Evolutionary conservation across 2,888 invertebrate species (phyloP).

Genomic region (Netelia fuscicornis): DNA sequence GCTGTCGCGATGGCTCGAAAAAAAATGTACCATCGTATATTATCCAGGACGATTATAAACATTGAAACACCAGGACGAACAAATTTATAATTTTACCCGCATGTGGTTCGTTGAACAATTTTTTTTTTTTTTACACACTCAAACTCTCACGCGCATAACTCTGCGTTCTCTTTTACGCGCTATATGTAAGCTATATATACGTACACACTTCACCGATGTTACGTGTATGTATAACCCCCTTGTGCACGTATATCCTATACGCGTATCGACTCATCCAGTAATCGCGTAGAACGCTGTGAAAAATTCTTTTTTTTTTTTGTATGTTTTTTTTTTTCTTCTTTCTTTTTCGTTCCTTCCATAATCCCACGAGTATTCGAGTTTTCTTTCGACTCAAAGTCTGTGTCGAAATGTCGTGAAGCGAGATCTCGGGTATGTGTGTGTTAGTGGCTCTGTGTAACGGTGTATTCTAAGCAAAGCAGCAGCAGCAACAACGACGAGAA

Average conservation of each 20-base stretch:
- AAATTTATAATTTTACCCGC: conserved; percentile 42
- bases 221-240: conserved; percentile 1
- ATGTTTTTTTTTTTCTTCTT: neutral
- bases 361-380: neutral
- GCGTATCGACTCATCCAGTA: neutral
- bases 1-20: conserved; percentile 67
- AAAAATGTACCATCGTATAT: conserved; percentile 66
- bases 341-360: conserved; percentile 6
- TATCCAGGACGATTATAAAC: conserved; percentile 61
- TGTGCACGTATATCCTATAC: neutral
- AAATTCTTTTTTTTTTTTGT: neutral
- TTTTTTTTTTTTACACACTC: neutral
- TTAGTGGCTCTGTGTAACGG: conserved; percentile 15
- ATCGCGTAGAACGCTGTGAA: conserved; percentile 18
- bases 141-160: neutral
- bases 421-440: neutral
- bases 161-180: neutral
- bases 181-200: neutral
- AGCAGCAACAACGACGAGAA: conserved; percentile 14
- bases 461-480: conserved; percentile 34
- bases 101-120: conserved; percentile 38
- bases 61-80: conserved; percentile 30
- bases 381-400: neutral
- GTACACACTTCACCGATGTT: neutral
- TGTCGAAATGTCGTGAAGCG: conserved; percentile 3